Evolutionary conservation across 2,113 vertebrate genomes (phyloP), one percentile per base, ranked within the genome.

Genomic region (Rhynchopsitta pachyrhyncha): DNA sequence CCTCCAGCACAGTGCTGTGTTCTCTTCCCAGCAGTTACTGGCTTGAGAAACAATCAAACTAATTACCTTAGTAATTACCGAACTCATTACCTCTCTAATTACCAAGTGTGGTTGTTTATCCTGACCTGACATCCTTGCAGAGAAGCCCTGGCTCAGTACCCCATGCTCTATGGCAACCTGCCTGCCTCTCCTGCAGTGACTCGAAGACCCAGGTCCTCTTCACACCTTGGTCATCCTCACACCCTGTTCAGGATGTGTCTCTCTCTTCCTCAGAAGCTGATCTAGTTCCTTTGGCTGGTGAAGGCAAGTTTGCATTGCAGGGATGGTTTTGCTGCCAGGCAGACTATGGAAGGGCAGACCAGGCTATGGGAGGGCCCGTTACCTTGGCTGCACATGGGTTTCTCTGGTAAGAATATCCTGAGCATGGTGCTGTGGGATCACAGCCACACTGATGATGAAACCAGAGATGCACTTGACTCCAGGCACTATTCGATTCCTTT

Each of bases 51-150:
- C 92, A 97, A 95, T 84, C 87, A 93, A 96, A 94, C 95, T 97
- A 97, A 97, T 97, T 97, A 96, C 93, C 57, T 97, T 35, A 83
- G 92, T 96, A 96, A 97, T 97, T 97, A 97, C 89, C 85, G 82
- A 96, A 95, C 95, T 97, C 96, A 97, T 97, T 97, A 93, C 92
- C 91, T 96, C 90, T 68, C 86, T 97, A 96, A 97, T 97, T 97
- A 96, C 84, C 39, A 4, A 4, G 89, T 55, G 18, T 93, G 95
- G 97, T 92, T 92, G 95, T 91, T 96, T 90, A 75, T 73, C 7
- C 1, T 24, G 57, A 92, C 79, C 86, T 81, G 86, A 81, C 67
- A 57, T 90, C 62, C 88, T 47, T 92, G 84, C 64, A 62, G 59
- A 71, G 86, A 47, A 87, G 57, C 52, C 71, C 92, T 83, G 93